These are phyloP conservation scores for Calephelis virginiensis DNA, from an alignment of 1,140 invertebrate species.

Conservation along the genomic window DNA sequence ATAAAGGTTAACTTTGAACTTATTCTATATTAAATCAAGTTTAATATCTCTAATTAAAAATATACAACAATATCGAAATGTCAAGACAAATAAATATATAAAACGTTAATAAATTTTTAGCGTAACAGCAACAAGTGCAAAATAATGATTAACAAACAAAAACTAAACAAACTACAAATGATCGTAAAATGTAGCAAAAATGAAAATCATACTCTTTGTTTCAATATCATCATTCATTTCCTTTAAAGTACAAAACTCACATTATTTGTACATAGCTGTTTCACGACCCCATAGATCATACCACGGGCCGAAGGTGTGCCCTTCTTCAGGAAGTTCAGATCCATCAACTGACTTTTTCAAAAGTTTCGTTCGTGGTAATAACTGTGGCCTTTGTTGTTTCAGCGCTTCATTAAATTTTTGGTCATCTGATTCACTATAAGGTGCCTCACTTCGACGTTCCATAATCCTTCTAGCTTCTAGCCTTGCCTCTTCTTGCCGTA, in stretches of 20 bases:
- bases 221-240: not conserved
- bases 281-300: constrained; percentile 89
- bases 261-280: constrained; percentile 70
- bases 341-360: constrained; percentile 73
- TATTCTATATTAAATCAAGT: not conserved
- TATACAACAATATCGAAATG: constrained; percentile 9
- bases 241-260: not conserved
- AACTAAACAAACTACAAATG: constrained; percentile 7
- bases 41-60: constrained; percentile 4
- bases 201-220: not conserved
- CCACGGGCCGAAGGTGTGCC: constrained; percentile 90
- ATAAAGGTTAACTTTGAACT: constrained; percentile 8
- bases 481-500: constrained; percentile 73
- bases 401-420: constrained; percentile 81
- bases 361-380: constrained; percentile 86
- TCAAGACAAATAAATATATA: constrained; percentile 3
- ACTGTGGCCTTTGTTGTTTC: constrained; percentile 79
- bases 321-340: constrained; percentile 79
- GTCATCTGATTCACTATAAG: constrained; percentile 81
- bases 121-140: constrained; percentile 10
- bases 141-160: constrained; percentile 13
- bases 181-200: constrained; percentile 9
- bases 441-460: constrained; percentile 75
- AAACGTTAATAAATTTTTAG: constrained; percentile 8
- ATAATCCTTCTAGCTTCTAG: constrained; percentile 68